Percentiles rank a stretch among this genome's conserved stretches.
phyloP scores from a whole-genome alignment of 2,888 invertebrate genomes.

The Melolontha melolontha region DNA sequence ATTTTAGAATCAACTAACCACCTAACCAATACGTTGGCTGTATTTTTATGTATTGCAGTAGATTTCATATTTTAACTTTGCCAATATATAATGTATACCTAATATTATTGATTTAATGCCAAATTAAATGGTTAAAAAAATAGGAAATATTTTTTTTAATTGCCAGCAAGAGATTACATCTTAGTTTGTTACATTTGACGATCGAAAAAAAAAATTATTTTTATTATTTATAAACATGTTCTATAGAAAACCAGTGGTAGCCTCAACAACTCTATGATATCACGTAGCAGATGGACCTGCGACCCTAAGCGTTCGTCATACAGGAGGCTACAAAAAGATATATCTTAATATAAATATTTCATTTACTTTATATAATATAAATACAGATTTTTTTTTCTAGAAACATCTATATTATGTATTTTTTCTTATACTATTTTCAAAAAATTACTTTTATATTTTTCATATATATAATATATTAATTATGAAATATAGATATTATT shows the following conservation, averaged over 20 bases:
- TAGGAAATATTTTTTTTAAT: no score
- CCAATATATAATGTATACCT: no score
- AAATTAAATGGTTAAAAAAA: no score
- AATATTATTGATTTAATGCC: no score
- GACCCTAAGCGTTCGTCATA: conserved; percentile 65
- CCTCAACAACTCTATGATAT: conserved; percentile 53
- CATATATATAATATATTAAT: conserved; percentile 56
- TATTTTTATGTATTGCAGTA: no score
- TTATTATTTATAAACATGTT: no score
- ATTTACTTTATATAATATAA: conserved; percentile 64
- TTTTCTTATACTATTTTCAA: conserved; percentile 58
- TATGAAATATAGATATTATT: conserved; percentile 66
- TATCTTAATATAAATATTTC: conserved; percentile 64
- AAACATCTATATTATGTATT: conserved; percentile 63
- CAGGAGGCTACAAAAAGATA: conserved; percentile 67
- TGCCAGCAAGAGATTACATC: no score
- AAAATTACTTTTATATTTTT: conserved; percentile 62
- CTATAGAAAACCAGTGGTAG: neutral
- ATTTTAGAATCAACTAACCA: no score
- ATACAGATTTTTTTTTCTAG: conserved; percentile 64
- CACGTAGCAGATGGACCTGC: conserved; percentile 63
- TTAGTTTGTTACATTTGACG: no score
- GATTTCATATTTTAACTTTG: no score
- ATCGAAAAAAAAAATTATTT: no score
- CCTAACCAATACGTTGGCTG: no score